Conservation (phyloP, 1,140 invertebrate genomes). For the Portunus trituberculatus region DNA sequence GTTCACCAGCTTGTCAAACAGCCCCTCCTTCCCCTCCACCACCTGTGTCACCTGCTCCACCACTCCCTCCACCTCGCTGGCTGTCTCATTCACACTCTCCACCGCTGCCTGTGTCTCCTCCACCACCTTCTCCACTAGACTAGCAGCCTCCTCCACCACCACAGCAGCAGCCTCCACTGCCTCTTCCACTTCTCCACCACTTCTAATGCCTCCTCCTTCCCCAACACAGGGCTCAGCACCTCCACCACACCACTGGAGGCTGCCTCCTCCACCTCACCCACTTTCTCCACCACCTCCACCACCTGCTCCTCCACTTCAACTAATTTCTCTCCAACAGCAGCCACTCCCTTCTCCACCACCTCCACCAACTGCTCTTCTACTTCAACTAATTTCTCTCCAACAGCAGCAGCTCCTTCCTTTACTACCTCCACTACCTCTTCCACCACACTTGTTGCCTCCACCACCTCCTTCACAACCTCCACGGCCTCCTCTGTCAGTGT, state of each 20-base stretch:
- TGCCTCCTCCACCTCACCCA: background rate
- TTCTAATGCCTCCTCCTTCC: background rate
- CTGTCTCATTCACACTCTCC: background rate
- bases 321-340: conserved; percentile 15
- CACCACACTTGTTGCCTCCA: background rate
- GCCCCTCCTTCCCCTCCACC: background rate
- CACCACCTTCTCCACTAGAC: background rate
- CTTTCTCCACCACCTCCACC: background rate
- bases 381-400: background rate
- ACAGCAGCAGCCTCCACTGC: background rate
- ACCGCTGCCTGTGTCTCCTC: conserved; percentile 31
- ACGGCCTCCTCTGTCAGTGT: background rate
- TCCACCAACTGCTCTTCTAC: background rate
- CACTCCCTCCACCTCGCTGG: conserved; percentile 31
- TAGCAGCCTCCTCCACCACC: background rate
- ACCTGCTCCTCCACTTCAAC: background rate
- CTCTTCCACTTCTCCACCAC: conserved; percentile 37
- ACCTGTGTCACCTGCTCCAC: conserved; percentile 31
- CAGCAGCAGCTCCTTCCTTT: background rate
- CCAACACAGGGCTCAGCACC: background rate
- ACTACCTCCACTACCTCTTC: background rate
- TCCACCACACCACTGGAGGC: background rate
- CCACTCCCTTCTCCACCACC: background rate
- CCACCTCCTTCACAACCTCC: background rate
- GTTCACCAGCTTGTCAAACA: background rate